These are phyloP conservation scores for Leptinotarsa undecemlineata DNA, from an alignment of 1,140 invertebrate species.

Conservation along the genomic window DNA sequence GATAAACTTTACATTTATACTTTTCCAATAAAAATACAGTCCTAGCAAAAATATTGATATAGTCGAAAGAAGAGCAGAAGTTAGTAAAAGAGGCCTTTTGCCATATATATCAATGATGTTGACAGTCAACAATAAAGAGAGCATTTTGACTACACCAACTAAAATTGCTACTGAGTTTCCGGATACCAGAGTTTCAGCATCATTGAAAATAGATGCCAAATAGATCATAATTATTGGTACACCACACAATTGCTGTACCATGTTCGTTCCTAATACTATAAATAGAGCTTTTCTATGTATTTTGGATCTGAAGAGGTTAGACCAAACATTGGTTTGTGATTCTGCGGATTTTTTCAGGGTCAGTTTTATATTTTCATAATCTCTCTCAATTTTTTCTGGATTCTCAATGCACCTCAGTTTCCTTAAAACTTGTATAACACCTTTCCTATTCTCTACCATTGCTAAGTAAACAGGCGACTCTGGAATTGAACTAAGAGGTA, in stretches of 20 bases:
- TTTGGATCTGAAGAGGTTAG: not conserved
- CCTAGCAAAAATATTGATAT: not conserved
- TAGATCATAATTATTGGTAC: not conserved
- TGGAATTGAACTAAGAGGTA: slow-evolving; percentile 62
- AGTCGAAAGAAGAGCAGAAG: not conserved
- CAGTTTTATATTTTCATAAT: slow-evolving; percentile 9
- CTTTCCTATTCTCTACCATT: slow-evolving; percentile 60
- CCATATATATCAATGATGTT: slow-evolving; percentile 6
- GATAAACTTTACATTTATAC: not conserved
- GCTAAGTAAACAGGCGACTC: slow-evolving; percentile 78
- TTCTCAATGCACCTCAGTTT: slow-evolving; percentile 63
- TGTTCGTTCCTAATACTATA: not conserved
- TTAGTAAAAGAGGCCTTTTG: slow-evolving; percentile 2
- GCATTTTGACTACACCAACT: slow-evolving; percentile 6
- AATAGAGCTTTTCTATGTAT: not conserved
- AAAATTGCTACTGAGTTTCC: slow-evolving; percentile 9
- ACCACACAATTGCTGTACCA: slow-evolving; percentile 10
- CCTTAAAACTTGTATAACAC: slow-evolving; percentile 65
- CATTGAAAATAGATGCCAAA: slow-evolving; percentile 14
- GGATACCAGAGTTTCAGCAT: not conserved
- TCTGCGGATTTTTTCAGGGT: not conserved
- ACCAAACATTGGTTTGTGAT: not conserved
- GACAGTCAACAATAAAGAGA: not conserved
- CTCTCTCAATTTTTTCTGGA: slow-evolving; percentile 48
- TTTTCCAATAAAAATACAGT: slow-evolving; percentile 10